Conservation (phyloP, 2,888 invertebrate genomes). For the Drosophila pegasa region DNA sequence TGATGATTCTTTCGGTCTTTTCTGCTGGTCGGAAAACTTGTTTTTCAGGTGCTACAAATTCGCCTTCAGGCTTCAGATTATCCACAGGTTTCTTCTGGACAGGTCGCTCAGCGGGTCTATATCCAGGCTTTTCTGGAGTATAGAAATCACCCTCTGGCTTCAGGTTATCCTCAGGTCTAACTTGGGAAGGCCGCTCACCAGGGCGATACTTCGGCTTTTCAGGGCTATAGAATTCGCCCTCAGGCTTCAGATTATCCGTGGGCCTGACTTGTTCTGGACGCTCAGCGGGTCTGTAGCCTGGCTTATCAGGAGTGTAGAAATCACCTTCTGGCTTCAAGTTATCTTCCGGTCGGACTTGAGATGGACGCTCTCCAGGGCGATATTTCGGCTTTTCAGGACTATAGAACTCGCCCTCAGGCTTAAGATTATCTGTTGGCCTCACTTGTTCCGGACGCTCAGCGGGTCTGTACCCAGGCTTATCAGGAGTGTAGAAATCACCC, state of each 20-base stretch:
- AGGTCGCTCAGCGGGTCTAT: conserved; percentile 85
- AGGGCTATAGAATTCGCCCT: conserved; percentile 87
- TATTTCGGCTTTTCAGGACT: conserved; percentile 84
- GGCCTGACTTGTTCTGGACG: conserved; percentile 84
- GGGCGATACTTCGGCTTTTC: no score
- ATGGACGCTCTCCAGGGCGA: conserved; percentile 85
- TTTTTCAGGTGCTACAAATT: conserved; percentile 86
- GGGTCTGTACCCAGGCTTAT: background rate
- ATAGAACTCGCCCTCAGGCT: conserved; percentile 87
- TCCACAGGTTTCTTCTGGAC: conserved; percentile 85
- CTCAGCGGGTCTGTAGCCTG: conserved; percentile 83
- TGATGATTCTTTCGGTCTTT: conserved; percentile 2
- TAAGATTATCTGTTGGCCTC: conserved; percentile 86
- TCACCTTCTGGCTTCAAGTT: conserved; percentile 76
- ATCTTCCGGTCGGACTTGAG: conserved; percentile 46
- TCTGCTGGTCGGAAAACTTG: conserved; percentile 35
- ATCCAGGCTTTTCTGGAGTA: conserved; percentile 80
- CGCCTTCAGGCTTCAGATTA: conserved; percentile 86
- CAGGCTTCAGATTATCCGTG: conserved; percentile 86
- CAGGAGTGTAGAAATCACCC: background rate
- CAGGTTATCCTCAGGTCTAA: conserved; percentile 86
- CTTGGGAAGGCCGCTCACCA: conserved; percentile 85
- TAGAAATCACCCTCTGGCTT: conserved; percentile 71
- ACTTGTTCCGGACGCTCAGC: conserved; percentile 80
- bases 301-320: conserved; percentile 69